Evolutionary conservation across 2,113 vertebrate genomes (phyloP).

Genomic region (Podarcis cretensis): DNA sequence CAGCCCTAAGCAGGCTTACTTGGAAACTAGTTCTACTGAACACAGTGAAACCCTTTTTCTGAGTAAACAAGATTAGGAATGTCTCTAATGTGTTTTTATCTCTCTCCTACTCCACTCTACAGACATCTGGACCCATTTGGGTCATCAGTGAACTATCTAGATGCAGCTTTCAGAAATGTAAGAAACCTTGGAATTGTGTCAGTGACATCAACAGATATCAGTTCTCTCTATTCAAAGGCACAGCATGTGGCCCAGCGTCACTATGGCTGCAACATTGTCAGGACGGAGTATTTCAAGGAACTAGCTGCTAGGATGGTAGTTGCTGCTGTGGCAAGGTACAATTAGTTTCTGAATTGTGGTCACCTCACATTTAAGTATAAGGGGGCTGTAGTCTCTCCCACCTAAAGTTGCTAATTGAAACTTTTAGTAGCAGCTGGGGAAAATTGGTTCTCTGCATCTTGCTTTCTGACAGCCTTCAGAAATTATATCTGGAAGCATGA

Average conservation of each 20-base stretch:
- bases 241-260: constrained; percentile 92
- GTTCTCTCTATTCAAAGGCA: constrained; percentile 93
- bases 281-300: constrained; percentile 96
- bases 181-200: constrained; percentile 95
- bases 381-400: not conserved
- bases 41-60: not conserved
- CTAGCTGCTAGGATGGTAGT: constrained; percentile 90
- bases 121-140: constrained; percentile 97
- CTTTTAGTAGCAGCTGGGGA: not conserved
- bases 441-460: not conserved
- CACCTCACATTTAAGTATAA: not conserved
- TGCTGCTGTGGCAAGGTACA: constrained; percentile 89
- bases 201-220: constrained; percentile 91
- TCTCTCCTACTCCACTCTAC: constrained; percentile 30
- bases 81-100: not conserved
- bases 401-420: not conserved
- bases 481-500: not conserved
- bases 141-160: constrained; percentile 93
- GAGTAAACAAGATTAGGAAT: not conserved
- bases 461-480: not conserved
- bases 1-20: not conserved
- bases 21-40: not conserved
- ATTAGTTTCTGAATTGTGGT: not conserved
- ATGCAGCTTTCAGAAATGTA: constrained; percentile 93
- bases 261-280: constrained; percentile 90